Conservation (phyloP, 1,140 invertebrate genomes). For the Amphibalanus amphitrite region DNA sequence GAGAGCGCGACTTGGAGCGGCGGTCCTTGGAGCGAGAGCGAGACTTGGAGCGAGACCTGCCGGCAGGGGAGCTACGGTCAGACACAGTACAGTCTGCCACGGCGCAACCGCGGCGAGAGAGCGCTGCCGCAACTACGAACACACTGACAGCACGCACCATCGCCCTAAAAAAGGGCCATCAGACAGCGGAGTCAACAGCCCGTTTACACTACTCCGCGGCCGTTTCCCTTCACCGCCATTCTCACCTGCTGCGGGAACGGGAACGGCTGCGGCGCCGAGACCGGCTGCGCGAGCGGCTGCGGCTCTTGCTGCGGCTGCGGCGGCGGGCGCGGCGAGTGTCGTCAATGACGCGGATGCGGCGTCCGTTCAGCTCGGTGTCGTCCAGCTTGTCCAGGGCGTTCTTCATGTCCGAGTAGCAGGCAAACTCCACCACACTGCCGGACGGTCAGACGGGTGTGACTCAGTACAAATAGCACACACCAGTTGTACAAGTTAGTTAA, state of each 20-base stretch:
- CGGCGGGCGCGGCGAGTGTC: constrained; percentile 24
- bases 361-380: constrained; percentile 33
- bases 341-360: constrained; percentile 32
- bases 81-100: too few species aligned
- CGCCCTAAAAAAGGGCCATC: too few species aligned
- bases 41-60: not conserved
- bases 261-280: constrained; percentile 23
- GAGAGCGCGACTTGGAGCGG: not conserved
- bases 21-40: not conserved
- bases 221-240: too few species aligned
- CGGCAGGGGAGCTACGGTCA: too few species aligned
- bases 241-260: not conserved
- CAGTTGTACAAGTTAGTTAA: not conserved
- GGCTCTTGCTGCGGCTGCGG: constrained; percentile 24
- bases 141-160: too few species aligned
- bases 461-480: too few species aligned
- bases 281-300: constrained; percentile 44
- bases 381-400: constrained; percentile 34
- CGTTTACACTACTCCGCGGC: too few species aligned
- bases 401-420: constrained; percentile 29
- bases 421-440: constrained; percentile 27
- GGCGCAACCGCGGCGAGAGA: too few species aligned
- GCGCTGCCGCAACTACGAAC: too few species aligned
- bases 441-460: not conserved
- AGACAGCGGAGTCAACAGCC: too few species aligned